A percentile compares a stretch with the other conserved stretches of the same genome.
Conservation (phyloP, 2,888 invertebrate species). For the Bibio marci region DNA sequence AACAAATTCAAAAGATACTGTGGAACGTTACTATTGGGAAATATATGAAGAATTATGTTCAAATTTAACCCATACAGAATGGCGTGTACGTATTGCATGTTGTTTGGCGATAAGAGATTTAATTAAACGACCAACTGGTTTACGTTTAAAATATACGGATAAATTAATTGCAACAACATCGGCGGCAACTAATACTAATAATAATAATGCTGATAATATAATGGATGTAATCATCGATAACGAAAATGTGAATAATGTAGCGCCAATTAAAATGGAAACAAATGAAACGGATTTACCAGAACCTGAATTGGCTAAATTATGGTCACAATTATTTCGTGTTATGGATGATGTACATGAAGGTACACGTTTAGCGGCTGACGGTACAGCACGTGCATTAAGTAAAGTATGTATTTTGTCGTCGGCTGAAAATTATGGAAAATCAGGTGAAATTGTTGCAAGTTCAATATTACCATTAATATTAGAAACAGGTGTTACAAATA, state of each 20-base stretch:
- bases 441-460: constrained; percentile 50
- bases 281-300: constrained; percentile 23
- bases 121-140: constrained; percentile 39
- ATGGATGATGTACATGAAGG: constrained; percentile 92
- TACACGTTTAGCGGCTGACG: constrained; percentile 56
- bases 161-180: background rate
- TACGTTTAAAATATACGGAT: constrained; percentile 23
- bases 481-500: constrained; percentile 60
- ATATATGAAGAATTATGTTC: constrained; percentile 54
- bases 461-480: constrained; percentile 66
- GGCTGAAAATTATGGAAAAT: constrained; percentile 40
- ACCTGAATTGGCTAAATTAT: constrained; percentile 31
- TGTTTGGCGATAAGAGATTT: constrained; percentile 78
- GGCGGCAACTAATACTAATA: no score
- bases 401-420: constrained; percentile 35
- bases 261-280: constrained; percentile 2
- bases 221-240: constrained; percentile 5
- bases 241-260: background rate
- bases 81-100: constrained; percentile 82
- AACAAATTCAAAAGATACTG: constrained; percentile 65
- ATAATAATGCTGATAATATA: background rate
- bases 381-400: constrained; percentile 51
- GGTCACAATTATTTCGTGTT: constrained; percentile 72
- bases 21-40: constrained; percentile 32
- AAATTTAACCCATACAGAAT: constrained; percentile 69